Evolutionary conservation across 1,140 invertebrate species (phyloP).

Genomic region (Oncopodura yosiiana): DNA sequence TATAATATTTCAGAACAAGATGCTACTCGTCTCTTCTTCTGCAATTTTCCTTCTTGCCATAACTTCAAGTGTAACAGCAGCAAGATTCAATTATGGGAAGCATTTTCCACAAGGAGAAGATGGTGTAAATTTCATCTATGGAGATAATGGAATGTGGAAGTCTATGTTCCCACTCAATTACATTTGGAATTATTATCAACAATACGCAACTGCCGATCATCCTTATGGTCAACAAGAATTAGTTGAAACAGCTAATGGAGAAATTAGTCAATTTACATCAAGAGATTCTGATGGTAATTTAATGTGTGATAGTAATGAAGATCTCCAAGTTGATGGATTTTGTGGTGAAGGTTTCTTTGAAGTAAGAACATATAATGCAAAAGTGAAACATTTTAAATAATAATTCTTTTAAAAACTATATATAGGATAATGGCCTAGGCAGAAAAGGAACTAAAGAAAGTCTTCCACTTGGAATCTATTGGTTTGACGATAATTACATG

Average conservation of each 20-base stretch:
- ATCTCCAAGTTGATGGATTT: not conserved
- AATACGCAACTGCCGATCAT: not conserved
- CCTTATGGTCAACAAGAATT: not conserved
- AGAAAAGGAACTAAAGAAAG: not conserved
- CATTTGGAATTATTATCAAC: not conserved
- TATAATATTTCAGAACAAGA: too few relatives aligned
- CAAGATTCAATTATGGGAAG: not conserved
- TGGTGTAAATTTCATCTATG: not conserved
- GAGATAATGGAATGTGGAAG: not conserved
- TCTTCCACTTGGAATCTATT: not conserved
- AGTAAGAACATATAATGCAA: too few relatives aligned
- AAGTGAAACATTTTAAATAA: too few relatives aligned
- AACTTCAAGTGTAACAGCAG: too few relatives aligned
- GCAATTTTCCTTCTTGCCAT: too few relatives aligned
- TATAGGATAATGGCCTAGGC: not conserved
- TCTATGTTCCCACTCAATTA: not conserved
- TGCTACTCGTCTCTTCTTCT: too few relatives aligned
- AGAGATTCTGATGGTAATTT: not conserved
- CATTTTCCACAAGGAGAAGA: not conserved
- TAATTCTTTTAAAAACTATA: too few relatives aligned
- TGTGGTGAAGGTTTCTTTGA: not conserved
- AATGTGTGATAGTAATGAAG: not conserved
- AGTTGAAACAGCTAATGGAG: not conserved
- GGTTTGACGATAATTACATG: not conserved
- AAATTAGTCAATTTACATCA: not conserved